Evolutionary conservation across 2,797 vertebrate species (phyloP), one percentile per base, ranked within the genome.

Genomic region (Enteromius argenteus): DNA sequence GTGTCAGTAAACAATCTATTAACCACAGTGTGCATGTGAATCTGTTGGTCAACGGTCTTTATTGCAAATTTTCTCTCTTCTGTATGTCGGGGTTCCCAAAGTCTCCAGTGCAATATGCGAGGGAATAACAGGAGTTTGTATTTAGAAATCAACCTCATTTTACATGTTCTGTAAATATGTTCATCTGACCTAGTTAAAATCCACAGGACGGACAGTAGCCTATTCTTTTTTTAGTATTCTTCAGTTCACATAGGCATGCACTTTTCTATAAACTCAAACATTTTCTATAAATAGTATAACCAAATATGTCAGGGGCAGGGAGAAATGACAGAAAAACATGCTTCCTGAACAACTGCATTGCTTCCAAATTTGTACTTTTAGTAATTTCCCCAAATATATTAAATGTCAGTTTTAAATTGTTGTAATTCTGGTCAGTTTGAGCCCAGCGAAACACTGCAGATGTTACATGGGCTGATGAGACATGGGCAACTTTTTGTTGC

Each of bases 1-100:
- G 75, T 87, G 84, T 80, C 75, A 80, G 85, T 85, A 86, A 89
- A 80, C 84, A 83, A 27, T 62, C 75, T 77, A 69, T 84, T 68
- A 84, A 78, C 53, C 73, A 44, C 27, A 60, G 76, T 62, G 37
- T 81, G 75, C 88, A 83, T 56, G 73, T 62, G 27, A 19, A 11
- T 44, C 27, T 73, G 19, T 13, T 4, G 19, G 30, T n/a, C 5
- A 35, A 49, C 15, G n/a, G 27, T 14, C 14, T 9, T 39, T 51
- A 44, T 23, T 62, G 37, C 5, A 19, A 30, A 21, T 5, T 9
- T 17, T 64, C 5, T 64, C 0, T 21, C 10, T 32, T 49, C 15
- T 21, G 6, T 44, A 8, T 78, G 0, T 49, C 11, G 17, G 13
- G 30, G 44, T 5, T 73, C 71, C 2, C 69, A 3, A 17, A 51